These are phyloP conservation scores for Ptiloglossa arizonensis DNA, from an alignment of 1,140 invertebrate species.

Conservation along the genomic window DNA sequence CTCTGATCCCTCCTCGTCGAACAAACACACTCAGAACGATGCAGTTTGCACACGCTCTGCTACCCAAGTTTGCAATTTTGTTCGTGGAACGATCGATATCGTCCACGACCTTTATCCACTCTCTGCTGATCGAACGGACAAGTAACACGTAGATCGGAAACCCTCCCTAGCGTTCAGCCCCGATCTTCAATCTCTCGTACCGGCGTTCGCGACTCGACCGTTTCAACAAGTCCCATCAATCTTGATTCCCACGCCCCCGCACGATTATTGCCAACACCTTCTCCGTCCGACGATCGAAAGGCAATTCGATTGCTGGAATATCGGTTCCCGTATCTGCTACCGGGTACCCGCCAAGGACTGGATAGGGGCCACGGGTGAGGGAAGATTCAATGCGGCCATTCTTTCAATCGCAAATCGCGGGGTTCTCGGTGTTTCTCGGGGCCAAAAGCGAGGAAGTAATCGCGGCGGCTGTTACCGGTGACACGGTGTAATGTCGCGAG, in stretches of 20 bases:
- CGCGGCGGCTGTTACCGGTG: slow-evolving; percentile 47
- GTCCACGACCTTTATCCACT: no score
- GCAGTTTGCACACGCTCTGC: no score
- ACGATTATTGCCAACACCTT: neutral
- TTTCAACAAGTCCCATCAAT: slow-evolving; percentile 1
- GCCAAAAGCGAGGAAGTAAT: slow-evolving; percentile 43
- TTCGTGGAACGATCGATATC: no score
- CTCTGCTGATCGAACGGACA: no score
- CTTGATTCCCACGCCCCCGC: neutral
- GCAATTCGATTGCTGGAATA: neutral
- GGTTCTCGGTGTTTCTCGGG: neutral
- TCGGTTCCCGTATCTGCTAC: neutral
- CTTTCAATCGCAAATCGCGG: neutral
- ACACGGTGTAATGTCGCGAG: slow-evolving; percentile 41
- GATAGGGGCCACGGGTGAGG: no score
- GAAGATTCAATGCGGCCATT: neutral
- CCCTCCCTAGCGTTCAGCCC: no score
- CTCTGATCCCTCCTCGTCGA: neutral
- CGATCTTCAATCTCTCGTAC: no score
- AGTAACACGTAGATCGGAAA: no score
- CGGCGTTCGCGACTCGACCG: neutral
- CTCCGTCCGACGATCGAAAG: no score
- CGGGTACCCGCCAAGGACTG: no score
- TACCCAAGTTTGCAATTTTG: no score
- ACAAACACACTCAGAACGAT: no score